Evolutionary conservation across 2,888 invertebrate genomes (phyloP), one percentile per base, ranked within the genome.

Genomic region (Dryocosmus kuriphilus): DNA sequence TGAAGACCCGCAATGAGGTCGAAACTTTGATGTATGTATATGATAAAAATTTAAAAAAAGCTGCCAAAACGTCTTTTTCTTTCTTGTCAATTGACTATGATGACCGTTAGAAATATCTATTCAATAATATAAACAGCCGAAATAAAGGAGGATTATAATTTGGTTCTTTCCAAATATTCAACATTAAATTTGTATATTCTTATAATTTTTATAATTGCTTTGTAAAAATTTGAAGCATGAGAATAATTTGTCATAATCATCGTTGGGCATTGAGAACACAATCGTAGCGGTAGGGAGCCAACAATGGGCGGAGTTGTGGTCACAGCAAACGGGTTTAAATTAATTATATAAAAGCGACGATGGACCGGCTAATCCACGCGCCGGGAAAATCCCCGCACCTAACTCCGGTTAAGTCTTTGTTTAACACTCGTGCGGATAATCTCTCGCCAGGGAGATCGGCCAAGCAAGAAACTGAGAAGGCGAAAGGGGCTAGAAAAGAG

Each of bases 361-460:
- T 71, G 71, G 30, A 32, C 62, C 65, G 80, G 67, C 76, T 80
- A 86, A 86, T 85, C 84, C 83, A 63, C 77, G 71, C 30, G 71
- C 77, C 24, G 78, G 81, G 79, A 84, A 86, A 86, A 80, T 80
- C 81, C 81, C 75, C 55, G 77, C 41, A 76, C 55, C 74, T 81
- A 81, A 82, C 79, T 79, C 76, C 77, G 62, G 80, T 79, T 87
- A 86, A 87, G 86, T 88, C 86, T 86, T 87, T 87, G 87, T 87
- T 88, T 88, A 86, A 88, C 85, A 82, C 83, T 86, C 83, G 79
- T 75, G 75, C 77, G 81, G 84, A 85, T 87, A 86, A 88, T 89
- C 85, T 82, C 78, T 81, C 85, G 73, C 82, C 77, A 77, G 79
- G 80, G 80, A 79, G 79, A 80, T 80, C 9, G 71, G 27, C 67